Percentiles rank a stretch among this genome's conserved stretches.
Evolutionary conservation across 2,113 vertebrate genomes (phyloP).

Genomic region (Myocastor coypus): DNA sequence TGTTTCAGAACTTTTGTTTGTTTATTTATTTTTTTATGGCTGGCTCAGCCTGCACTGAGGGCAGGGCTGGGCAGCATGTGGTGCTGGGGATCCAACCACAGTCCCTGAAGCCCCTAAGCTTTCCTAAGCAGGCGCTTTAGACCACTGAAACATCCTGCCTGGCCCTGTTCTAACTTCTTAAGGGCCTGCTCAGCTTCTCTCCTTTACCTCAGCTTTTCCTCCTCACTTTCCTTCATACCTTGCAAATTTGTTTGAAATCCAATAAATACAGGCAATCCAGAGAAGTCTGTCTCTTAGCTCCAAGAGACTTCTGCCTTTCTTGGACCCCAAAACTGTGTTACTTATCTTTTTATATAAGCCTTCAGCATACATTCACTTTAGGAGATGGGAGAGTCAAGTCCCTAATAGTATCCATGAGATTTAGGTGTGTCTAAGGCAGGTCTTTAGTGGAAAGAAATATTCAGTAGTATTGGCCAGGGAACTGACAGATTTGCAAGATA

Average conservation of each 20-base stretch:
- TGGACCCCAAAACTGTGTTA: background rate
- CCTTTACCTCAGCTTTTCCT: background rate
- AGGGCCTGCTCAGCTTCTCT: background rate
- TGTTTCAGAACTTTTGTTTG: no score
- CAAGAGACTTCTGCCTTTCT: background rate
- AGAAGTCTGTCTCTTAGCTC: background rate
- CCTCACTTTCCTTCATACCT: background rate
- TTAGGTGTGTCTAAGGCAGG: background rate
- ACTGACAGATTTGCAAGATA: background rate
- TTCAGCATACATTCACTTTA: background rate
- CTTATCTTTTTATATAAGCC: background rate
- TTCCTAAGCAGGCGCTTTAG: no score
- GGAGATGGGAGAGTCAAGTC: background rate
- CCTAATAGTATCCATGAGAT: background rate
- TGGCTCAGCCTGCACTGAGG: no score
- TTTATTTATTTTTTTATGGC: no score
- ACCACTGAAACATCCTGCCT: no score
- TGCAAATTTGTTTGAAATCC: background rate
- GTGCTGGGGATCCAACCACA: no score
- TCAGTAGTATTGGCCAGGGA: background rate
- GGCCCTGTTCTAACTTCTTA: background rate
- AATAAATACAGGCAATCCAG: background rate
- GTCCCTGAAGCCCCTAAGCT: no score
- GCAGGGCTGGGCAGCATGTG: no score
- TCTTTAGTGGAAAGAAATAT: background rate